Percentiles rank a stretch among this genome's conserved stretches.
phyloP scores from a whole-genome alignment of 1,140 invertebrate genomes.

The Orchestia grillus region DNA sequence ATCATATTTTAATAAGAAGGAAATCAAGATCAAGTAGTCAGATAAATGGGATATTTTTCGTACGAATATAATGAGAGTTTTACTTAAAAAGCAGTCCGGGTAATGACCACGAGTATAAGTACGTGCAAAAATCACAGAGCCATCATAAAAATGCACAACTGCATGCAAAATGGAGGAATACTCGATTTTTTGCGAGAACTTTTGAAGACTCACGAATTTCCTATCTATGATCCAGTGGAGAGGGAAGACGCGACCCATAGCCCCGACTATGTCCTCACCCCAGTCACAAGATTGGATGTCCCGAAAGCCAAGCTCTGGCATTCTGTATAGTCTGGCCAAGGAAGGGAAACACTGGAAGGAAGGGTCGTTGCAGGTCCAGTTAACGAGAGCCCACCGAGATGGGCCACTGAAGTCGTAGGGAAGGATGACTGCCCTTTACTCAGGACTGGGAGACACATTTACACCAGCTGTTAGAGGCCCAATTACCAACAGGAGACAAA shows the following conservation, averaged over 20 bases:
- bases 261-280: conserved; percentile 20
- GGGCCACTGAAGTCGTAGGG: conserved; percentile 55
- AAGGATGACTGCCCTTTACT: conserved; percentile 55
- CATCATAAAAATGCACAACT: not conserved
- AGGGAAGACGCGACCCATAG: not conserved
- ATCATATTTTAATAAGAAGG: not conserved
- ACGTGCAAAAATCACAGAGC: not conserved
- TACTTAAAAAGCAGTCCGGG: too few species aligned
- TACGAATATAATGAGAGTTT: not conserved
- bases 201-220: not conserved
- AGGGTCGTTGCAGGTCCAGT: conserved; percentile 55
- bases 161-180: not conserved
- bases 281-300: conserved; percentile 51
- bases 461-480: conserved; percentile 55
- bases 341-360: conserved; percentile 8
- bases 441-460: conserved; percentile 47
- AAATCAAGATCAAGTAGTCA: not conserved
- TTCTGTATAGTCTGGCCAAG: conserved; percentile 44
- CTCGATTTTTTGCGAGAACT: not conserved
- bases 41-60: not conserved
- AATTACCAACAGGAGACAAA: conserved; percentile 55
- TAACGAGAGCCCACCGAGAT: conserved; percentile 53
- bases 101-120: not conserved
- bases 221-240: conserved; percentile 5
- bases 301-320: conserved; percentile 55